Evolutionary conservation across 92 coral and sea anemone genomes (phyloP).

Genomic region (Phenganax marumi): DNA sequence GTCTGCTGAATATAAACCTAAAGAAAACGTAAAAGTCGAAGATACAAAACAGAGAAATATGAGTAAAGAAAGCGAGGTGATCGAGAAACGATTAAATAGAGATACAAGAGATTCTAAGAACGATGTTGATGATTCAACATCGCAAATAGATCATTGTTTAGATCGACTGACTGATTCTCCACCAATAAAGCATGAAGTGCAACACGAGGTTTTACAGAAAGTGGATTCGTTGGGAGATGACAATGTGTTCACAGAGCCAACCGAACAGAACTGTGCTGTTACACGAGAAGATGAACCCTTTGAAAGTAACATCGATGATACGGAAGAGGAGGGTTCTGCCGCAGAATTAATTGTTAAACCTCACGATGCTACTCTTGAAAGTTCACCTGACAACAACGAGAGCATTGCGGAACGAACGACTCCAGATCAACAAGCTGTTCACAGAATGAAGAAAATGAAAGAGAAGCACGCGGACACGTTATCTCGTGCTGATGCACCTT

Average conservation of each 20-base stretch:
- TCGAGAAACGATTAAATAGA: background rate
- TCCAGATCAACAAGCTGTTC: background rate
- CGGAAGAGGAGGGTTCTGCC: background rate
- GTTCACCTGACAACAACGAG: conserved; percentile 21
- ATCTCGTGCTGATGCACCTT: conserved; percentile 13
- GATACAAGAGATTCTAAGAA: background rate
- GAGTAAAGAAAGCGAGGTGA: background rate
- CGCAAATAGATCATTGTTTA: conserved; percentile 15
- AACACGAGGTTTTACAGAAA: background rate
- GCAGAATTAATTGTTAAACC: background rate
- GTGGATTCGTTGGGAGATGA: conserved; percentile 21
- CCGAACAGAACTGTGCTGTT: background rate
- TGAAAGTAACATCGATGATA: conserved; percentile 15
- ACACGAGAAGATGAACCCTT: background rate
- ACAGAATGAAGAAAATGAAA: conserved; percentile 5
- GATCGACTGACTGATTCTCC: conserved; percentile 19
- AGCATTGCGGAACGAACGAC: conserved; percentile 8
- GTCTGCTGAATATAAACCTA: background rate
- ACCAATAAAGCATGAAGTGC: background rate
- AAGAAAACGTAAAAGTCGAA: background rate
- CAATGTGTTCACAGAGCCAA: conserved; percentile 16
- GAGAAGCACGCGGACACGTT: conserved; percentile 5
- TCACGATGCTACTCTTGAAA: conserved; percentile 7
- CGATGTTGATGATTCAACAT: background rate
- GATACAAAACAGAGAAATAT: background rate